These are phyloP conservation scores for Nemapogon koenigi DNA, from an alignment of 2,888 invertebrate species.

Conservation along the genomic window DNA sequence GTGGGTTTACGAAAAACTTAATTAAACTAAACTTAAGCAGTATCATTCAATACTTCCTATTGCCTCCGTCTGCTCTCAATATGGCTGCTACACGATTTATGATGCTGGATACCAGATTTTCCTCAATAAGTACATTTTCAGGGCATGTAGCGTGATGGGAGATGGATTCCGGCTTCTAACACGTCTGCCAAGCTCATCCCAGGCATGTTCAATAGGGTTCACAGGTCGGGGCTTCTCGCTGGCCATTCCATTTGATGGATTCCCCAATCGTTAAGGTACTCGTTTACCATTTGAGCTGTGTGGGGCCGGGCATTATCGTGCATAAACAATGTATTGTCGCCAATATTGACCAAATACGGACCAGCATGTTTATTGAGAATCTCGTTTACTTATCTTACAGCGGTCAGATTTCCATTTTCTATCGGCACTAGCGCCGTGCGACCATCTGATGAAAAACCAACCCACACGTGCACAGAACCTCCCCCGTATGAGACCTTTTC, in stretches of 20 bases:
- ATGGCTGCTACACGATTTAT: too few relatives aligned
- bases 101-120: too few relatives aligned
- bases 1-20: too few relatives aligned
- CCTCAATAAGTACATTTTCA: conserved; percentile 14
- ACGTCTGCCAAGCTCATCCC: conserved; percentile 18
- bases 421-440: conserved; percentile 1
- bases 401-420: conserved; percentile 13
- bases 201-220: conserved; percentile 20
- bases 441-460: conserved; percentile 2
- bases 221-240: conserved; percentile 19
- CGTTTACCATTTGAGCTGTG: conserved; percentile 13
- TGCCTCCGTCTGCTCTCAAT: too few relatives aligned
- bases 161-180: conserved; percentile 17
- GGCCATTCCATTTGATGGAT: conserved; percentile 18
- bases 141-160: conserved; percentile 17
- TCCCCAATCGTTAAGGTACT: conserved; percentile 19
- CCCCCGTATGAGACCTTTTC: conserved; percentile 8
- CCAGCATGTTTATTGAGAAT: conserved; percentile 20
- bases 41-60: too few relatives aligned
- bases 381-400: conserved; percentile 18
- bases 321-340: conserved; percentile 16
- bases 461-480: conserved; percentile 7
- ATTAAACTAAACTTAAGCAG: too few relatives aligned
- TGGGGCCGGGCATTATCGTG: conserved; percentile 18
- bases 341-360: conserved; percentile 17